These are phyloP conservation scores for Galeopterus variegatus DNA, from an alignment of 2,113 vertebrate species.

Conservation along the genomic window DNA sequence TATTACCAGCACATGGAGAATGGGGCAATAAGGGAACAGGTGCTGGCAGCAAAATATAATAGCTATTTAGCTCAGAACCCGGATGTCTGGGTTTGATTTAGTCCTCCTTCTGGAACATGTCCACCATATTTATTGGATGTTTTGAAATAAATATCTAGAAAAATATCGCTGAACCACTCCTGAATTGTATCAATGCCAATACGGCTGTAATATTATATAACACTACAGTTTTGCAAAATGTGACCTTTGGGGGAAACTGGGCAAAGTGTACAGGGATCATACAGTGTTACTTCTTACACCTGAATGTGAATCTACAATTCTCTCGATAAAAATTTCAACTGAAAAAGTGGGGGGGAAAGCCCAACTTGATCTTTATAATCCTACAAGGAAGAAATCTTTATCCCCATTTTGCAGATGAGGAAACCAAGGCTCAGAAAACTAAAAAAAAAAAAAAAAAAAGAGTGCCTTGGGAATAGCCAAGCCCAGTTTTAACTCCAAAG, in stretches of 20 bases:
- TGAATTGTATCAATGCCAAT: no score
- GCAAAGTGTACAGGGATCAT: neutral
- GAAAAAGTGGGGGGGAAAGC: neutral
- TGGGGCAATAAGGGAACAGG: neutral
- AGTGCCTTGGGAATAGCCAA: neutral
- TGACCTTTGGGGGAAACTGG: neutral
- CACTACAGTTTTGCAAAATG: neutral
- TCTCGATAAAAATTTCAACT: neutral
- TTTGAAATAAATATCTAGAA: neutral
- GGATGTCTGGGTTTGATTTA: neutral
- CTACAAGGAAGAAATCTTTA: neutral
- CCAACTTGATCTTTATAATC: neutral
- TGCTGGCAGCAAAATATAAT: accelerated
- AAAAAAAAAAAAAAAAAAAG: no score
- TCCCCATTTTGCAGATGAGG: neutral
- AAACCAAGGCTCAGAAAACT: neutral
- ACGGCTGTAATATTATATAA: neutral
- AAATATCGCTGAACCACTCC: neutral
- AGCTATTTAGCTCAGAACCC: neutral
- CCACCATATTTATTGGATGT: neutral
- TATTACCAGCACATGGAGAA: accelerated
- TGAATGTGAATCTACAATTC: accelerated
- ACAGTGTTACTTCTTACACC: neutral
- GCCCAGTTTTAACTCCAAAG: neutral
- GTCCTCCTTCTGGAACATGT: neutral